These are phyloP conservation scores for Smittia aterrima DNA, from an alignment of 2,888 invertebrate genomes.

Conservation along the genomic window DNA sequence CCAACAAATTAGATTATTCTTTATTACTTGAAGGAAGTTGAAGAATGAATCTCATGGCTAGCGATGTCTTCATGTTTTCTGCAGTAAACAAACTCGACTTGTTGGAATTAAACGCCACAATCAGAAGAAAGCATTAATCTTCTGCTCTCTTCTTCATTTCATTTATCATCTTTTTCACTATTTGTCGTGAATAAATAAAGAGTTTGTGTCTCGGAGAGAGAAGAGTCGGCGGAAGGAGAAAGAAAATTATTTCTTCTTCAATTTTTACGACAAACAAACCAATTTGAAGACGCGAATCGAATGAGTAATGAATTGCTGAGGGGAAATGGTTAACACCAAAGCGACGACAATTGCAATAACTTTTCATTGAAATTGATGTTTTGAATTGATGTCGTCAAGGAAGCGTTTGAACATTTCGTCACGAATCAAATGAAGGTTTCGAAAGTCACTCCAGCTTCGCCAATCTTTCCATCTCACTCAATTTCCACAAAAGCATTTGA, in stretches of 20 bases:
- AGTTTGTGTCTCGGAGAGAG: not conserved
- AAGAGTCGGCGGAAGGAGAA: not conserved
- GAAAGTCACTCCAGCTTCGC: too few relatives aligned
- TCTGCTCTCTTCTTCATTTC: not conserved
- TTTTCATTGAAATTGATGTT: not conserved
- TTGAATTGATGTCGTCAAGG: not conserved
- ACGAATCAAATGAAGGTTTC: too few relatives aligned
- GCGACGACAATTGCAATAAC: conserved; percentile 11
- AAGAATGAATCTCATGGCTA: too few relatives aligned
- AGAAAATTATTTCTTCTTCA: not conserved
- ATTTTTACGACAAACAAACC: not conserved
- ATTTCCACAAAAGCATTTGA: not conserved
- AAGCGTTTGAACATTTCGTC: too few relatives aligned
- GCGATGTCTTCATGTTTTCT: too few relatives aligned
- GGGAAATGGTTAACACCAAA: conserved; percentile 4
- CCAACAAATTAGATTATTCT: too few relatives aligned
- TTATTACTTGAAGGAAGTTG: too few relatives aligned
- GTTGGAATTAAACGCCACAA: not conserved
- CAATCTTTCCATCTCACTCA: too few relatives aligned
- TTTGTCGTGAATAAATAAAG: not conserved
- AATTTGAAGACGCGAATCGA: not conserved
- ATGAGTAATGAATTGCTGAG: not conserved
- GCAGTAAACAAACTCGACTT: too few relatives aligned
- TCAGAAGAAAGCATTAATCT: not conserved
- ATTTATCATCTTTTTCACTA: not conserved